These are phyloP conservation scores for Luscinia luscinia DNA, from an alignment of 2,797 vertebrate species.

Conservation along the genomic window DNA sequence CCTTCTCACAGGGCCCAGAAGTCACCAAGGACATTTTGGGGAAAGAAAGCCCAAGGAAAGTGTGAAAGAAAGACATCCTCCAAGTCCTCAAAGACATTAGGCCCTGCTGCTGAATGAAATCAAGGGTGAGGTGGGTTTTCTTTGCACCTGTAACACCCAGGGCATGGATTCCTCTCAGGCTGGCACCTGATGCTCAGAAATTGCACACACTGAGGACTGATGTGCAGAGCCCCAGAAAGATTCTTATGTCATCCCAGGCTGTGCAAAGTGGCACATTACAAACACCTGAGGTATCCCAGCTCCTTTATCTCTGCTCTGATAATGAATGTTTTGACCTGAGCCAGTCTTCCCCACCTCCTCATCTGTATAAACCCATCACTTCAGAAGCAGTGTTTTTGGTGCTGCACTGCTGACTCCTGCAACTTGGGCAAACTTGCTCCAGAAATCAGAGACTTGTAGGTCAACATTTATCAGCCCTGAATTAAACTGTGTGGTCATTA, in stretches of 20 bases:
- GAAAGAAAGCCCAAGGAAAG: background rate
- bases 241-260: background rate
- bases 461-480: background rate
- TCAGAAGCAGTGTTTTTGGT: background rate
- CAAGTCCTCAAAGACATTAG: background rate
- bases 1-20: background rate
- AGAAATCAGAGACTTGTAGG: conserved; percentile 10
- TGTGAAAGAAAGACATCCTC: background rate
- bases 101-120: background rate
- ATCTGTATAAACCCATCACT: background rate
- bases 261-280: background rate
- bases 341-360: background rate
- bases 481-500: background rate
- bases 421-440: background rate
- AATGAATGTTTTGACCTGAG: background rate
- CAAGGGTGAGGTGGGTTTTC: background rate
- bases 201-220: background rate
- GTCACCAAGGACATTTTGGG: accelerated
- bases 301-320: background rate
- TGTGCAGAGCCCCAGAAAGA: background rate
- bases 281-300: background rate
- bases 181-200: background rate
- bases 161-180: background rate
- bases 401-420: background rate
- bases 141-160: background rate